Evolutionary conservation across 2,797 vertebrate genomes (phyloP), one percentile per base, ranked within the genome.

Genomic region (Enteromius afrohamiltoni): DNA sequence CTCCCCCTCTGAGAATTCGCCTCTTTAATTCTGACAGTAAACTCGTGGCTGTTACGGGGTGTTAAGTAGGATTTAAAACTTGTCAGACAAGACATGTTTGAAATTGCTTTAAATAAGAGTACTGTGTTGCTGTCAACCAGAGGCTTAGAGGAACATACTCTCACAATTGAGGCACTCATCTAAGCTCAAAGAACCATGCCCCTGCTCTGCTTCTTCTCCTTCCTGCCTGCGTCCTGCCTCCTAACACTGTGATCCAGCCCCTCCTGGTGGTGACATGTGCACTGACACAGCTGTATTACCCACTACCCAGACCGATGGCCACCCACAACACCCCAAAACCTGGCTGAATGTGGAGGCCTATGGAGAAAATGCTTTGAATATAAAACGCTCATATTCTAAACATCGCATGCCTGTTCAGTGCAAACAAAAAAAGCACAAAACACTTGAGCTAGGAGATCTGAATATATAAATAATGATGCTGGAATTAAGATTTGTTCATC

Each of bases 41-140:
- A 95, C 94, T 95, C 90, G 86, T 93, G 90, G 94, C 94, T 95
- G 94, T 95, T 95, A 95, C 90, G 93, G 93, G 94, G 94, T 94
- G 94, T 95, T 96, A 95, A 95, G 95, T 94, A 94, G 95, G 94
- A 96, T 95, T 95, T 96, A 95, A 95, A 95, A 96, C 94, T 96
- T 96, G 95, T 96, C 95, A 96, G 93, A 96, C 95, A 96, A 95
- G 95, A 95, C 95, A 95, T 96, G 95, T 95, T 96, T 95, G 95
- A 95, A 96, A 96, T 96, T 95, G 94, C 95, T 95, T 95, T 95
- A 95, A 96, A 96, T 95, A 95, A 95, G 94, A 95, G 94, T 93
- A 95, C 93, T 95, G 94, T 96, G 95, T 93, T 95, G 94, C 95
- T 95, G 95, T 95, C 95, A 95, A 93, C 93, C 92, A 90, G 94